Conservation (phyloP, 2,888 invertebrate genomes). For the Patella depressa region DNA sequence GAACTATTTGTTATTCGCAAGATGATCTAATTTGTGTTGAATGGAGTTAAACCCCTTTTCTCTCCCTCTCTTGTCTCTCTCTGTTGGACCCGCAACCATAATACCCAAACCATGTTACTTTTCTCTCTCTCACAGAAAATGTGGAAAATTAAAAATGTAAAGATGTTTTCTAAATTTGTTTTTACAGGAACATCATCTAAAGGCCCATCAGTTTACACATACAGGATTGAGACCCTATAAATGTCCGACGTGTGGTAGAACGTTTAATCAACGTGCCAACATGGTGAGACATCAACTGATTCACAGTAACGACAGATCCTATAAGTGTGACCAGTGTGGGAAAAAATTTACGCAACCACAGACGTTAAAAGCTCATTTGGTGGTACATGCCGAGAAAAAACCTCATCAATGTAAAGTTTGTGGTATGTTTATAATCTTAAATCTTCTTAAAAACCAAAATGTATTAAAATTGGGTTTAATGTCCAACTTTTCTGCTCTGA, state of each 20-base stretch:
- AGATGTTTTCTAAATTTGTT: neutral
- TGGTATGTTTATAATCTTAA: constrained; percentile 53
- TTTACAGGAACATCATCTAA: constrained; percentile 70
- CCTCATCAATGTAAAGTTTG: constrained; percentile 70
- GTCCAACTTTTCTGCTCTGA: no score
- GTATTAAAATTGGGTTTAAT: no score
- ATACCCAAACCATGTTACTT: no score
- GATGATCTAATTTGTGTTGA: no score
- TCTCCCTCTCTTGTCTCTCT: no score
- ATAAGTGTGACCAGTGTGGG: constrained; percentile 68
- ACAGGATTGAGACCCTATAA: constrained; percentile 68
- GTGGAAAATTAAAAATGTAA: no score
- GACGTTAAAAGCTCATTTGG: constrained; percentile 71
- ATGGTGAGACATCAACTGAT: constrained; percentile 70
- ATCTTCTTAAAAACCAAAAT: neutral
- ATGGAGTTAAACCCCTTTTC: no score
- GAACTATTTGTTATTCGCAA: no score
- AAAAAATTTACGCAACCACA: constrained; percentile 71
- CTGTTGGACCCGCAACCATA: no score
- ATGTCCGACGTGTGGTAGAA: constrained; percentile 67
- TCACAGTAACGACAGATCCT: constrained; percentile 66
- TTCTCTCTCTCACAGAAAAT: no score
- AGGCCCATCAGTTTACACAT: constrained; percentile 71
- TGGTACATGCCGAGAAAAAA: constrained; percentile 70
- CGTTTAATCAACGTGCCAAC: constrained; percentile 72